Conservation (phyloP, 2,113 vertebrate genomes). For the Prionailurus bengalensis region DNA sequence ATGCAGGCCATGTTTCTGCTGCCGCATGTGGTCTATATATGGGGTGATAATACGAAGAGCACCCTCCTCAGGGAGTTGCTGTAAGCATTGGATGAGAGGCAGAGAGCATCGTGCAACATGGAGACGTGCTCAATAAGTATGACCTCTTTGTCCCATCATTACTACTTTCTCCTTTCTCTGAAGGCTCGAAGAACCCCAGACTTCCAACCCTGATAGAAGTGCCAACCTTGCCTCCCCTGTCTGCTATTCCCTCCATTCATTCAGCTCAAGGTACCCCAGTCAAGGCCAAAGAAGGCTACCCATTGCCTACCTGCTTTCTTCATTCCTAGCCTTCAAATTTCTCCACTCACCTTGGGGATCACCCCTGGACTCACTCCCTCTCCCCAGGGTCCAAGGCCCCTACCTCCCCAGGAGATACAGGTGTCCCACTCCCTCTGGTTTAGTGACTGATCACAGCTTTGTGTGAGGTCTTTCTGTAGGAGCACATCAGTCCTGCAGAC, state of each 20-base stretch:
- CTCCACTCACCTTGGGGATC: background rate
- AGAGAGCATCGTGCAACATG: background rate
- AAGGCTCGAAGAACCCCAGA: background rate
- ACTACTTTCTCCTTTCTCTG: background rate
- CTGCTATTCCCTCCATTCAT: background rate
- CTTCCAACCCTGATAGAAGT: background rate
- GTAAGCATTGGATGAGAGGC: background rate
- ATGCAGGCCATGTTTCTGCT: background rate
- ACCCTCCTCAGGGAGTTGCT: background rate
- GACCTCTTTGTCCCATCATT: background rate
- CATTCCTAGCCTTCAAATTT: background rate
- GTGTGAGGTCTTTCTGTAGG: background rate
- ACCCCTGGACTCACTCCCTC: background rate
- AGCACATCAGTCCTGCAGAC: background rate
- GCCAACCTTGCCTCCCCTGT: background rate
- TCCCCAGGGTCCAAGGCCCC: background rate
- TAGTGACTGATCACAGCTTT: background rate
- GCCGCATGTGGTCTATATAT: background rate
- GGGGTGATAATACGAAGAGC: background rate
- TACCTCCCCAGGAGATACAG: background rate
- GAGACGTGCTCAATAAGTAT: background rate
- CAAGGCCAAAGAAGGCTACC: background rate
- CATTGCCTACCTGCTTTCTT: background rate
- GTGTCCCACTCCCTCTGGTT: background rate
- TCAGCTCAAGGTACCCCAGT: background rate